These are phyloP conservation scores for Eulemur rufifrons DNA, from an alignment of 2,113 vertebrate species.

Conservation along the genomic window DNA sequence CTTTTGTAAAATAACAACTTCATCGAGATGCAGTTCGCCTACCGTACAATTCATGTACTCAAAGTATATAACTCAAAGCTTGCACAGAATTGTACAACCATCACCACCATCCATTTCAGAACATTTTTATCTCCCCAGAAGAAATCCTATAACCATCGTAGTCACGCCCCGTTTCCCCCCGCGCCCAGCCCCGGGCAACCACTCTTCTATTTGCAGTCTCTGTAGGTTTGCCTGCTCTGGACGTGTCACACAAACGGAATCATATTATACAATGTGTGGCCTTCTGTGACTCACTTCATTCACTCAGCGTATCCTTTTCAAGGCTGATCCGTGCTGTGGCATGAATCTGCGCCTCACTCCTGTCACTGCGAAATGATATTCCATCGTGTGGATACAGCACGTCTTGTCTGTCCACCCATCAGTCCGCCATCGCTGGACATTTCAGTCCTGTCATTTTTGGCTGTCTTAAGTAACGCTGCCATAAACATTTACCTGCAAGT, in stretches of 20 bases:
- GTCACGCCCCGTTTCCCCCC: not conserved
- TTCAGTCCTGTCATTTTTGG: not conserved
- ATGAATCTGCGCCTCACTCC: not conserved
- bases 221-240: not conserved
- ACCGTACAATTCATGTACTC: too few species aligned
- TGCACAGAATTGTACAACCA: not conserved
- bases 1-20: not conserved
- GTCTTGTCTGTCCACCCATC: not conserved
- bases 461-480: not conserved
- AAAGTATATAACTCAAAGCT: not conserved
- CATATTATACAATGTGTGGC: fast-evolving
- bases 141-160: not conserved
- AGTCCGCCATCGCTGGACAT: not conserved
- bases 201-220: not conserved
- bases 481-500: not conserved
- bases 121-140: not conserved
- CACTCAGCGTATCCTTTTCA: not conserved
- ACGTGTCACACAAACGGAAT: not conserved
- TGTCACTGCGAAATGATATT: not conserved
- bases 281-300: not conserved
- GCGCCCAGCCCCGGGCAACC: not conserved
- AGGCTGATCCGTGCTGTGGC: not conserved
- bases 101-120: not conserved
- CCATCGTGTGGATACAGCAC: fast-evolving
- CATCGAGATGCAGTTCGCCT: not conserved